Evolutionary conservation across 1,140 invertebrate species (phyloP), one percentile per base, ranked within the genome.

Genomic region (Prorops nasuta): DNA sequence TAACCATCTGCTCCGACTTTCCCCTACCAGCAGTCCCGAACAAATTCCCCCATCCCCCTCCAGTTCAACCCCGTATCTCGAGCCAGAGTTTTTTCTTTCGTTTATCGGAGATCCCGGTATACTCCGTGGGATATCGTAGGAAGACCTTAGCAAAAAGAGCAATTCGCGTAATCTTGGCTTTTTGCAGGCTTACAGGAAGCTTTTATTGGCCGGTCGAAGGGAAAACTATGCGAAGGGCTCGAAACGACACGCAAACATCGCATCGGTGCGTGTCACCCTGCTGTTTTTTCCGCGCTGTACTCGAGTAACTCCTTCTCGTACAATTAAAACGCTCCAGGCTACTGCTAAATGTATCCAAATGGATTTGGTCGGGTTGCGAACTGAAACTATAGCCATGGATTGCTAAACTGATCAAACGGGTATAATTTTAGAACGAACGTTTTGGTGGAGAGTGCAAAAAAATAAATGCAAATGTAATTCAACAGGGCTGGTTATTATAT

Each of bases 1-100:
- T 53, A 53, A 54, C 41, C 16, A 49, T 54, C 34, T 45, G 9
- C 32, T 45, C 10, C 10, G 24, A 6, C 10, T 28, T 28, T 10
- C 10, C 24, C 10, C 24, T 28, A 6, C 10, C 10, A 4, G 24
- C 4, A 28, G 4, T 10, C 24, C 10, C 24, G 24, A n/a, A n/a
- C n/a, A 6, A 10, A 28, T 10, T 28, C 24, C 10, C 4, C 24
- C 24, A 28, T 28, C 4, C 10, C 10, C 10, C 24, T 28, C 10
- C 4, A 6, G 4, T 28, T 28, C n/a, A n/a, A n/a, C 24, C 24
- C 24, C 10, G 4, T 28, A 6, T 28, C 24, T 10, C 10, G 4
- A 4, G 4, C 24, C 10, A 6, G 4, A 4, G 24, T 10, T 28
- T 28, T 28, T 28, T 28, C 24, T 28, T 4, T 28, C 24, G 10